These are phyloP conservation scores for Chrysodeixis includens DNA, from an alignment of 2,888 invertebrate species.

Conservation along the genomic window DNA sequence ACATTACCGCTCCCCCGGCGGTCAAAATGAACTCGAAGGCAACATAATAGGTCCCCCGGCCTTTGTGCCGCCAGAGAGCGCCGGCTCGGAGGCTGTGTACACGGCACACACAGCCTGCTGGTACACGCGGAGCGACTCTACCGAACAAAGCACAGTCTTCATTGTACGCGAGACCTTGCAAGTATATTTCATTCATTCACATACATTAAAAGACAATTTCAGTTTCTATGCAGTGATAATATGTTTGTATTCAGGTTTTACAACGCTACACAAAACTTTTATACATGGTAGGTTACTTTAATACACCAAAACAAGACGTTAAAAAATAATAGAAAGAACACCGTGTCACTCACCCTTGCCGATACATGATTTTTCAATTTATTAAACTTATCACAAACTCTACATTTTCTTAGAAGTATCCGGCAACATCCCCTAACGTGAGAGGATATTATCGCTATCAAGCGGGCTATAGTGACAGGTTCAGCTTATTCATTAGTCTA, in stretches of 20 bases:
- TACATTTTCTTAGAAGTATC: neutral
- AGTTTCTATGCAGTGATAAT: too few species aligned
- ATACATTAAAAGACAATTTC: too few species aligned
- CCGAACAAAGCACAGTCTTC: neutral
- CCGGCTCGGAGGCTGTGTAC: neutral
- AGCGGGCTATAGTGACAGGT: conserved; percentile 14
- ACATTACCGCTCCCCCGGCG: neutral
- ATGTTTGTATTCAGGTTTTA: too few species aligned
- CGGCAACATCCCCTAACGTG: neutral
- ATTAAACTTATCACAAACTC: neutral
- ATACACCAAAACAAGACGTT: too few species aligned
- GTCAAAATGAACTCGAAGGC: neutral
- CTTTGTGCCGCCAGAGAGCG: neutral
- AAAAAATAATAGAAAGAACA: too few species aligned
- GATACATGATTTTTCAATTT: too few species aligned
- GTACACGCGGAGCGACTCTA: too few species aligned
- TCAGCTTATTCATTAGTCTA: conserved; percentile 34
- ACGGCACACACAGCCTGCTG: neutral
- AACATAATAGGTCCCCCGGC: neutral
- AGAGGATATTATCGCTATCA: conserved; percentile 5
- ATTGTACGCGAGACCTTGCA: neutral
- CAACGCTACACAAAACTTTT: too few species aligned
- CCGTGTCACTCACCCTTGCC: too few species aligned
- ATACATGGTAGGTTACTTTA: too few species aligned
- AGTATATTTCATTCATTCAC: neutral